These are phyloP conservation scores for Amitus sp. DNA, from an alignment of 2,888 invertebrate species.

Conservation along the genomic window DNA sequence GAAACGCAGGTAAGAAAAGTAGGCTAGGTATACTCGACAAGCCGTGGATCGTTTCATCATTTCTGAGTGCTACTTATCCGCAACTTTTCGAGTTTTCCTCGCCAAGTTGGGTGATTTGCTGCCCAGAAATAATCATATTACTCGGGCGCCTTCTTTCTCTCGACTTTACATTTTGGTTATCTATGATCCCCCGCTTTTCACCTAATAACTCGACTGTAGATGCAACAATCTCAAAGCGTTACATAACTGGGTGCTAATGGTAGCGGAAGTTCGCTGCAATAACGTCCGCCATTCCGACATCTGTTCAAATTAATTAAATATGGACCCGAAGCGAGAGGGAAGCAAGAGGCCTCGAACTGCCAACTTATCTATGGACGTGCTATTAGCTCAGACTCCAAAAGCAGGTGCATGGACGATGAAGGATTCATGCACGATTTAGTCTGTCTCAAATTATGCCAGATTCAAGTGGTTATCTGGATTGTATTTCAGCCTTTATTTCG, in stretches of 20 bases:
- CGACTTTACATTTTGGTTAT: background rate
- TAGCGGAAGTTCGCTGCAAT: constrained; percentile 9
- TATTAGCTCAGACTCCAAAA: constrained; percentile 14
- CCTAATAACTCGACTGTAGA: background rate
- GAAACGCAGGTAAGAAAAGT: constrained; percentile 15
- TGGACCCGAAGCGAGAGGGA: background rate
- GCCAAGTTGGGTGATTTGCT: constrained; percentile 49
- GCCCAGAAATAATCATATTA: constrained; percentile 53
- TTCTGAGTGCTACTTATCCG: constrained; percentile 54
- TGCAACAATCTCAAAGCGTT: background rate
- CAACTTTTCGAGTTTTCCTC: constrained; percentile 55
- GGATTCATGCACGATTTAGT: constrained; percentile 38
- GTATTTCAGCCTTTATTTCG: background rate
- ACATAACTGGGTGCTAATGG: background rate
- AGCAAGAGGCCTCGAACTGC: background rate
- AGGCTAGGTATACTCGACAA: constrained; percentile 48
- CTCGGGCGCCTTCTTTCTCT: constrained; percentile 27
- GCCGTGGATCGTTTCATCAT: constrained; percentile 62
- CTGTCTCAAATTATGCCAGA: constrained; percentile 37
- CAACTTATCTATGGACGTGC: constrained; percentile 29
- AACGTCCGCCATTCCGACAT: constrained; percentile 8
- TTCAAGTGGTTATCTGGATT: constrained; percentile 36
- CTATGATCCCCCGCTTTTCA: background rate
- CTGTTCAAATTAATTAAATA: background rate
- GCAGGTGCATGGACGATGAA: constrained; percentile 36